phyloP scores from a whole-genome alignment of 2,113 vertebrate genomes.

The Bostrychus sinensis region DNA sequence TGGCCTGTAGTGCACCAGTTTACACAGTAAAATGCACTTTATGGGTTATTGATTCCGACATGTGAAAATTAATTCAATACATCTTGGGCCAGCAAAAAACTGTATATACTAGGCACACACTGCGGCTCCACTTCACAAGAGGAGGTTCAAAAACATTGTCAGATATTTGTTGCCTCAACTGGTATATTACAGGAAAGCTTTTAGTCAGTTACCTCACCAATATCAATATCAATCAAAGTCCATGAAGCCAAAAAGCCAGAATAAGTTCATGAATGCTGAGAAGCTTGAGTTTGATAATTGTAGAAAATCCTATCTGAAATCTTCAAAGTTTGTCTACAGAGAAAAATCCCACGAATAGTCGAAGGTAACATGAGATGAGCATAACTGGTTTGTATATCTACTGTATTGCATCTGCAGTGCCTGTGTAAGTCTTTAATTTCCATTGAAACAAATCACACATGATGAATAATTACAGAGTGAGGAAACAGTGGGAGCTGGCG shows the following conservation, averaged over 20 bases:
- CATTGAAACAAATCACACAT: not conserved
- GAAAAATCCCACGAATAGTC: not conserved
- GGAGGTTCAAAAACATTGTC: too few relatives aligned
- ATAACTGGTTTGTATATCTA: not conserved
- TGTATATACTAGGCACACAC: not conserved
- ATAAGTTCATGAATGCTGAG: too few relatives aligned
- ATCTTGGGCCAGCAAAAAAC: conserved; percentile 25
- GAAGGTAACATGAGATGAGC: not conserved
- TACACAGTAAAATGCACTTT: conserved; percentile 43
- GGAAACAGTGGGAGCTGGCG: not conserved
- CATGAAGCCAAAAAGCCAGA: too few relatives aligned
- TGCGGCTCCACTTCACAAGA: not conserved
- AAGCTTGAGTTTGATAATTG: not conserved
- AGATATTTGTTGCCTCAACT: too few relatives aligned
- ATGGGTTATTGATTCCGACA: conserved; percentile 54
- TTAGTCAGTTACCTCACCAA: too few relatives aligned
- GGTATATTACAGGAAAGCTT: not conserved
- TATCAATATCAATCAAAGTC: too few relatives aligned
- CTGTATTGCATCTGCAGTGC: not conserved
- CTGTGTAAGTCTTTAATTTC: not conserved
- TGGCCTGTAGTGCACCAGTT: conserved; percentile 34
- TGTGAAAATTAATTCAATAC: conserved; percentile 35
- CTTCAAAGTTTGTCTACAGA: not conserved
- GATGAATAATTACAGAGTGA: not conserved
- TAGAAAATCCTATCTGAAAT: too few relatives aligned